Evolutionary conservation across 2,797 vertebrate species (phyloP).

Genomic region (Silurus lanzhouensis): DNA sequence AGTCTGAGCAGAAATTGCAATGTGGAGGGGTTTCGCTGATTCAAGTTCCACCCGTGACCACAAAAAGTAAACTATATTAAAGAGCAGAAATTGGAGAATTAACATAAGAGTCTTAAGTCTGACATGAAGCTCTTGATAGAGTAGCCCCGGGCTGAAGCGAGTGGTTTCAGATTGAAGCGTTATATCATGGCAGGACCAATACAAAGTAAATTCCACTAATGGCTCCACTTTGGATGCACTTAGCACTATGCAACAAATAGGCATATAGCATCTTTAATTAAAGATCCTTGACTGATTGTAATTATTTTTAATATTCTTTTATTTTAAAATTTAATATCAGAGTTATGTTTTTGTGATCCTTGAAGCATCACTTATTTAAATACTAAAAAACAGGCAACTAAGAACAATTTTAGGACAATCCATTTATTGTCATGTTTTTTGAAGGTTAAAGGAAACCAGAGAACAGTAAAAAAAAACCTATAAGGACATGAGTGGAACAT

Average conservation of each 20-base stretch:
- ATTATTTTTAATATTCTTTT: not conserved
- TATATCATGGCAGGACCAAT: constrained; percentile 32
- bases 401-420: not conserved
- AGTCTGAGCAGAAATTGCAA: not conserved
- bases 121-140: constrained; percentile 11
- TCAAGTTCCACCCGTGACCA: not conserved
- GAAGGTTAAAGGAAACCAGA: not conserved
- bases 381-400: not conserved
- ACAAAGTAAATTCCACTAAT: constrained; percentile 28
- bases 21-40: not conserved
- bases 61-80: constrained; percentile 20
- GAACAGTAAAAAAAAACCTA: not conserved
- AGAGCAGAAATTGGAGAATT: constrained; percentile 19
- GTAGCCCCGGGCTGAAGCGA: not conserved
- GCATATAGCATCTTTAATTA: constrained; percentile 31
- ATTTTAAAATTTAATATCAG: too few species aligned
- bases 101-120: constrained; percentile 20
- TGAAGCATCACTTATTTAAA: not conserved
- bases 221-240: constrained; percentile 12
- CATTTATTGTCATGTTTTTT: not conserved
- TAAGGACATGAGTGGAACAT: not conserved
- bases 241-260: constrained; percentile 28
- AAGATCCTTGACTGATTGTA: constrained; percentile 17
- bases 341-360: not conserved
- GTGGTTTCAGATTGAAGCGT: constrained; percentile 34